Evolutionary conservation across 2,113 vertebrate species (phyloP), one percentile per base, ranked within the genome.

Genomic region (Prionailurus viverrinus): DNA sequence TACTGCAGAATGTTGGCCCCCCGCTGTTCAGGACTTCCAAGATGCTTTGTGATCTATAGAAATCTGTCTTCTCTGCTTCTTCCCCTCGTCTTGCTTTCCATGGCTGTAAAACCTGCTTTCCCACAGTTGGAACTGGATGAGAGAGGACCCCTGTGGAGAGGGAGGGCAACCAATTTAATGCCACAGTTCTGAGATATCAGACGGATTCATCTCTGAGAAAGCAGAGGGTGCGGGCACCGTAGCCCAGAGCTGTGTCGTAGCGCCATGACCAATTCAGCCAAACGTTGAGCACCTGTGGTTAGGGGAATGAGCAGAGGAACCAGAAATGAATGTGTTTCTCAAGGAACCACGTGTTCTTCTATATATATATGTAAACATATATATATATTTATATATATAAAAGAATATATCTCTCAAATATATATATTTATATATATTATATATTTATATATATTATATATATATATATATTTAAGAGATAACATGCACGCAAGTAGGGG

Each of bases 181-280:
- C 68, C 41, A 3, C 7, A 0, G 71, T 13, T 2, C 41, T 33
- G 63, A 55, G n/a, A 0, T 3, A 31, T 21, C 66, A n/a, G 27
- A 33, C 10, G 7, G 8, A 5, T 13, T 69, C 16, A 25, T 25
- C 9, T 5, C 84, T 8, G 51, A 14, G 13, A n/a, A 10, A 69
- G 63, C 33, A 9, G 39, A 18, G 14, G 5, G 3, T 14, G 0
- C 15, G 27, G 3, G 2, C 33, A 5, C 53, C 7, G 0, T 9
- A 63, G n/a, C 78, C 58, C 48, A 78, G 41, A 15, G 78, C 51
- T 39, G 9, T 53, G 33, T n/a, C 11, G 11, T 4, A 7, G 5
- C 4, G 27, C 13, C 12, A 81, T 2, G 25, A 27, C 33, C n/a
- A 51, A 18, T 29, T 51, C 83, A 76, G 68, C 68, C 74, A 36